Evolutionary conservation across 2,888 invertebrate genomes (phyloP).

Genomic region (Desoria tigrina): DNA sequence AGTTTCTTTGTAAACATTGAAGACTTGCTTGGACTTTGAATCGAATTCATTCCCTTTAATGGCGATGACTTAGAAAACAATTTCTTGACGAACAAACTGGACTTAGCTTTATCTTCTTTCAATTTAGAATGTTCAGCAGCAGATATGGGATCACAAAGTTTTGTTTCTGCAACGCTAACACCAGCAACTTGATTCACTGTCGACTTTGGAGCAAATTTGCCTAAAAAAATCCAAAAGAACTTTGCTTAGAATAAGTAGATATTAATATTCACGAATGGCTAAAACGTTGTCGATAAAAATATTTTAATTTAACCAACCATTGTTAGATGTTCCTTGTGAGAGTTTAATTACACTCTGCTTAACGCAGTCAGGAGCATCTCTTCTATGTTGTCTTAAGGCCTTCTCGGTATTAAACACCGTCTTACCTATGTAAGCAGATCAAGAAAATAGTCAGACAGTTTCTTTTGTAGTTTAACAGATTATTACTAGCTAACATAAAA

Average conservation of each 20-base stretch:
- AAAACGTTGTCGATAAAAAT: no score
- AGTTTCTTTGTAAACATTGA: no score
- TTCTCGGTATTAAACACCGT: conserved; percentile 49
- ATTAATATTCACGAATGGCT: no score
- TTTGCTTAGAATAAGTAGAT: no score
- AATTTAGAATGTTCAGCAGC: no score
- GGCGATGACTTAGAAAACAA: conserved; percentile 14
- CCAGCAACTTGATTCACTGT: no score
- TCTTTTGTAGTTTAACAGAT: background rate
- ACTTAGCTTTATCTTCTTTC: conserved; percentile 25
- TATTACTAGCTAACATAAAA: background rate
- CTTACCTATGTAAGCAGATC: conserved; percentile 35
- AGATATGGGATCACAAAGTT: no score
- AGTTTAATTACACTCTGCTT: conserved; percentile 6
- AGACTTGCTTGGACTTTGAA: background rate
- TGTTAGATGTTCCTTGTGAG: no score
- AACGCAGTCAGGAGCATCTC: conserved; percentile 42
- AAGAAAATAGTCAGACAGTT: background rate
- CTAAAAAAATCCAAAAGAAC: no score
- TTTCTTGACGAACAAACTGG: conserved; percentile 21
- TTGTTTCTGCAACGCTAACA: no score
- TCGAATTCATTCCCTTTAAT: background rate
- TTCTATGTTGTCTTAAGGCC: conserved; percentile 42
- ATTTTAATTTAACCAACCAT: no score
- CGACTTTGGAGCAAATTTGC: no score